Evolutionary conservation across 2,797 vertebrate genomes (phyloP).

Genomic region (Eupleurogrammus muticus): DNA sequence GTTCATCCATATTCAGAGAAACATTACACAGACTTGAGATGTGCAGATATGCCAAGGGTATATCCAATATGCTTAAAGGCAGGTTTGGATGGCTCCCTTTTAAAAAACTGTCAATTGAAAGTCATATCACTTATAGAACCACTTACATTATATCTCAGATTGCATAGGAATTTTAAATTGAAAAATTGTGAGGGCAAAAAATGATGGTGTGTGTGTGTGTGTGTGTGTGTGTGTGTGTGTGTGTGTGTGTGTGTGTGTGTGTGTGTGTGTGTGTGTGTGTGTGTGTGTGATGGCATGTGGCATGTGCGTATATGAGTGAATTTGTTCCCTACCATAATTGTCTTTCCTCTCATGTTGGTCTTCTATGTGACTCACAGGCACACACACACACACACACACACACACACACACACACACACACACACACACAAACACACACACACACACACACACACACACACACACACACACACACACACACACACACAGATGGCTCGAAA

Average conservation of each 20-base stretch:
- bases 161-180: slow-evolving; percentile 40
- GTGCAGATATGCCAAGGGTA: slow-evolving; percentile 16
- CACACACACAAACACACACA: slow-evolving; percentile 26
- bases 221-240: too few species aligned
- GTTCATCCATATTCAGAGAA: slow-evolving; percentile 26
- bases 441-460: too few species aligned
- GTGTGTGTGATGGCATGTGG: slow-evolving; percentile 23
- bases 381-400: slow-evolving; percentile 19
- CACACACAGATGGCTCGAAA: slow-evolving; percentile 36
- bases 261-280: slow-evolving; percentile 28
- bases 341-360: slow-evolving; percentile 23
- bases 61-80: slow-evolving; percentile 1
- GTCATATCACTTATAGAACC: slow-evolving; percentile 27
- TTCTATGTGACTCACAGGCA: slow-evolving; percentile 22
- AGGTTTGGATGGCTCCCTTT: slow-evolving; percentile 18
- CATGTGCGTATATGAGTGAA: slow-evolving; percentile 4
- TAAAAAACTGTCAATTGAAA: slow-evolving; percentile 33
- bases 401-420: slow-evolving; percentile 31
- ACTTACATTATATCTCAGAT: slow-evolving; percentile 9
- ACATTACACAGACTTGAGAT: slow-evolving; percentile 29
- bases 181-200: slow-evolving; percentile 39
- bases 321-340: slow-evolving; percentile 21
- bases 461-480: slow-evolving; percentile 31
- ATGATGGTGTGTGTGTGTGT: slow-evolving; percentile 25
- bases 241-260: too few species aligned